Evolutionary conservation across 1,140 invertebrate species (phyloP), one percentile per base, ranked within the genome.

Genomic region (Euwallacea fornicatus): DNA sequence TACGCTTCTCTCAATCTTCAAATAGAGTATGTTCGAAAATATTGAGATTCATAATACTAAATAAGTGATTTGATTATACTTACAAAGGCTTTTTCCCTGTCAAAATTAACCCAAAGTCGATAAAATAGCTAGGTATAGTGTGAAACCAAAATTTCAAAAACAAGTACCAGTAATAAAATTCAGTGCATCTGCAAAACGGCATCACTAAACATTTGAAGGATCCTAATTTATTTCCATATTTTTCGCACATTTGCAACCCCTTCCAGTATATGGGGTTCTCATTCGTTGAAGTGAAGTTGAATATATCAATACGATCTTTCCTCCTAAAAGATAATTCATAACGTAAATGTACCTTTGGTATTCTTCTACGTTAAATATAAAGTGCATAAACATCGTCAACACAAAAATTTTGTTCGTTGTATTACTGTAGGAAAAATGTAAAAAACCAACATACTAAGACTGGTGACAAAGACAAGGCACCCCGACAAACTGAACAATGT

Each of bases 221-320:
- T n/a, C 69, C 58, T 3, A 69, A 46, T 53, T 69, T 69, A 13
- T 6, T n/a, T 10, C 56, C 58, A n/a, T 61, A 46, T 15, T 44
- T 46, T 4, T 9, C 2, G 16, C 43, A 11, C 8, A 58, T 6
- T 74, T 82, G 83, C 16, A 84, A 73, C n/a, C 87, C 82, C 0
- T 83, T 77, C 89, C 90, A 91, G 2, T 85, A 88, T 7, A 91
- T 80, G 33, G 86, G 87, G 71, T 90, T 89, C 42, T 90, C 86
- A 0, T 82, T 79, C 7, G 86, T 88, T 7, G 89, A 88, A 2
- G 90, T 88, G 77, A 86, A 91, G 77, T 92, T 91, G 79, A 89
- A 90, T 59, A 91, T 87, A n/a, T n/a, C n/a, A n/a, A n/a, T n/a
- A n/a, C n/a, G n/a, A n/a, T n/a, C n/a, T n/a, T n/a, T n/a, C n/a